Base-by-base conservation (phyloP, 1,140 invertebrate species). In the Stegodyphus mimosarum region DNA sequence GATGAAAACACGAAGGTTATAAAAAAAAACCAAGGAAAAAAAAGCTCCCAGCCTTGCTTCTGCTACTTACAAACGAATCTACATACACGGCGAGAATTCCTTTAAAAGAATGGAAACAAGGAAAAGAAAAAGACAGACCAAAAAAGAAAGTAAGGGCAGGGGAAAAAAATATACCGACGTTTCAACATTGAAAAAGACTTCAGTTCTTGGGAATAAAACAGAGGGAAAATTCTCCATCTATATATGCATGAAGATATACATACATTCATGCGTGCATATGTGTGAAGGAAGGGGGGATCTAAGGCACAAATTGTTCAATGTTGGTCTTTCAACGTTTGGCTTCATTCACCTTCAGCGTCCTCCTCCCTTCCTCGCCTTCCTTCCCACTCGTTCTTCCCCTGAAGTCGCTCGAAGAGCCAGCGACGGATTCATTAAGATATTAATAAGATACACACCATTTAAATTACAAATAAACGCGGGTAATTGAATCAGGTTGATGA, bases 381-480 rank as follows among this genome's bases (percentile, higher is more conserved):
- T 1, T 33, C 13, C 18, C 63, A 48, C 7, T 9, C 5, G 63
- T 60, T 60, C 76, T 79, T 66, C 15, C 33, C 15, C 76, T 49
- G 33, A 33, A 33, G 33, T 33, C 33, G 33, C 33, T 33, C 33
- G 33, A 33, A 33, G 33, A 33, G 33, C 55, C 9, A n/a, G 50
- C 72, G 70, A 53, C 73, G 63, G 63, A 83, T 77, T 87, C 86
- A 87, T 87, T 87, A 87, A 84, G 69, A 86, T 79, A 87, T 87
- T 87, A 87, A 87, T 87, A 87, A 87, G 86, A 87, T 84, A 87
- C 86, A 87, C 86, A 87, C 75, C 74, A 87, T 87, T 87, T 87
- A 87, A 87, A 87, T 87, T 87, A 84, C 86, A 87, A 87, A 87
- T 87, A 87, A 87, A 87, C 86, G 66, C 48, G 48, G 77, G 74